A percentile compares a stretch with the other conserved stretches of the same genome.
These are phyloP conservation scores for Poecilia latipinna DNA, from an alignment of 2,113 vertebrate species.

Conservation along the genomic window DNA sequence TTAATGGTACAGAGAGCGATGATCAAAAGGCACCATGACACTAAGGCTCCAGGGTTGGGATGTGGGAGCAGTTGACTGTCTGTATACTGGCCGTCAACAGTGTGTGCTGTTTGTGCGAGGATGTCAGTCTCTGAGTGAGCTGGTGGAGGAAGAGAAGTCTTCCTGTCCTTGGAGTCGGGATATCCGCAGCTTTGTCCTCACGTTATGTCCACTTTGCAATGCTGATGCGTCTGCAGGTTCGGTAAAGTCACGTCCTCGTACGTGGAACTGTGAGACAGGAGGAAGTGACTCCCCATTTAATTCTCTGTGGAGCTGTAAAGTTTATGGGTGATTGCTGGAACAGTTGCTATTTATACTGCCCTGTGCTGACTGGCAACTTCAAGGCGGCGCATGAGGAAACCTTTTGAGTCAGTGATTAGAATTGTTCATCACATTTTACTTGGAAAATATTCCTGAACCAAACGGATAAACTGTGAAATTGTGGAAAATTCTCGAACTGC, in stretches of 20 bases:
- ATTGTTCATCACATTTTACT: neutral
- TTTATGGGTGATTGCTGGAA: neutral
- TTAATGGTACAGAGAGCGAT: constrained; percentile 4
- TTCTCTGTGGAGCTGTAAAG: neutral
- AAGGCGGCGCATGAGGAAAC: neutral
- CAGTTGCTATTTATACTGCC: neutral
- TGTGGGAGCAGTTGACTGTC: neutral
- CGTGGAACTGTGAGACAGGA: neutral
- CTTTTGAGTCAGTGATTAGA: neutral
- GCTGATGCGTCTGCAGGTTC: constrained; percentile 49
- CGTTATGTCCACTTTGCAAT: constrained; percentile 44
- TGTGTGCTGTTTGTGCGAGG: constrained; percentile 38
- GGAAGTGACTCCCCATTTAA: neutral
- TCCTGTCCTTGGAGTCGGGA: constrained; percentile 82
- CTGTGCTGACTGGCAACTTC: neutral
- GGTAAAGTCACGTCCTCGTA: constrained; percentile 41
- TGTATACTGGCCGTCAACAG: constrained; percentile 39
- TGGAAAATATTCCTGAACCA: neutral
- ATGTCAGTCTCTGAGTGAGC: constrained; percentile 48
- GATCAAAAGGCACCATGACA: constrained; percentile 36
- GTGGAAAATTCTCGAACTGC: neutral
- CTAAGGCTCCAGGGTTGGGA: neutral
- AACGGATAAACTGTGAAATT: constrained; percentile 5
- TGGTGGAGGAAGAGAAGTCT: constrained; percentile 73
- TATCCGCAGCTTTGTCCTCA: constrained; percentile 71